Conservation (phyloP, 1,140 invertebrate species). For the Hormaphis cornu region DNA sequence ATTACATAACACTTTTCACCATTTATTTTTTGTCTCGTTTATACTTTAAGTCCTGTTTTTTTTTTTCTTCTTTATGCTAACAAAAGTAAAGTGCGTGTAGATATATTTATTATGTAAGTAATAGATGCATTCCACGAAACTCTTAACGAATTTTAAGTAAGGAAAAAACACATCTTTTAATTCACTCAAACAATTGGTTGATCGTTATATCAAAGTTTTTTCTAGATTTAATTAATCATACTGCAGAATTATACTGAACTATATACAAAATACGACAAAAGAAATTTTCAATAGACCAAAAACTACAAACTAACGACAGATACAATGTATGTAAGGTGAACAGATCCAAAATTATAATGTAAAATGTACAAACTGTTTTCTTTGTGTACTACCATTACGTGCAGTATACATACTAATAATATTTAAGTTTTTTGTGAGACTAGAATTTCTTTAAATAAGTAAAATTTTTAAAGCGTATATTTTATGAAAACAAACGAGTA, state of each 20-base stretch:
- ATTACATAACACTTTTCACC: constrained; percentile 22
- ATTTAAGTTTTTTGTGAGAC: too few species aligned
- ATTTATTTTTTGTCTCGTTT: neutral
- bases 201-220: neutral
- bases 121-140: neutral
- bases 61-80: neutral
- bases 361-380: too few species aligned
- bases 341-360: too few species aligned
- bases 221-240: neutral
- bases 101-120: neutral
- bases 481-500: too few species aligned
- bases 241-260: neutral
- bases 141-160: neutral
- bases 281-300: neutral
- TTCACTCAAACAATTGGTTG: constrained; percentile 3
- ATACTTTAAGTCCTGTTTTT: neutral
- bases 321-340: neutral
- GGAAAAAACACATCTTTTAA: constrained; percentile 1
- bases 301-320: neutral
- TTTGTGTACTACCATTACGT: too few species aligned
- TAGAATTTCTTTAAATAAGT: too few species aligned
- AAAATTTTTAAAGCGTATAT: too few species aligned
- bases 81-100: neutral
- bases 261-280: neutral
- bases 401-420: too few species aligned